Percentiles rank a stretch among this genome's conserved stretches.
Conservation (phyloP, 2,113 vertebrate genomes). For the Podocnemis expansa region DNA sequence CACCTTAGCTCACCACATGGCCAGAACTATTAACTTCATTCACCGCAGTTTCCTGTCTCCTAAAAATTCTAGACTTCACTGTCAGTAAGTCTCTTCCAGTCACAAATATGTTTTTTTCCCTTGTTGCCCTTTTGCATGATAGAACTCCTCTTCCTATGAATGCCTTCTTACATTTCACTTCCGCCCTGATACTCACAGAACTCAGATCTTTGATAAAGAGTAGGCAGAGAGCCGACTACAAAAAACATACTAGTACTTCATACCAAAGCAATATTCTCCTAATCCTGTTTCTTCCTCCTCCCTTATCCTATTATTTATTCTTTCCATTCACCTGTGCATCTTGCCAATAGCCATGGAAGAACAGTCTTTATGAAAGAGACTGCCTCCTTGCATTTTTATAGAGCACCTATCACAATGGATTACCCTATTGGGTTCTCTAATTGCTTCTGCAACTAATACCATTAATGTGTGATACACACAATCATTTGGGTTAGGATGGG, state of each 20-base stretch:
- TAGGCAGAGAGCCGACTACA: not conserved
- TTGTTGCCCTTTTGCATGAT: not conserved
- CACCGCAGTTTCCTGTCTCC: not conserved
- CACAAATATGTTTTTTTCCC: not conserved
- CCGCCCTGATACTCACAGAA: not conserved
- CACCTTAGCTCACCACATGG: not conserved
- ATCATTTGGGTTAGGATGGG: not conserved
- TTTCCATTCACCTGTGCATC: not conserved
- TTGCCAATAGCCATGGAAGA: not conserved
- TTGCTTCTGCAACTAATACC: not conserved
- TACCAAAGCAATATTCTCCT: not conserved
- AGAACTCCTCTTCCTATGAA: constrained; percentile 1
- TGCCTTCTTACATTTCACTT: constrained; percentile 38
- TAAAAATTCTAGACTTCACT: not conserved
- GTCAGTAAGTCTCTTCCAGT: not conserved
- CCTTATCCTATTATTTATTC: not conserved
- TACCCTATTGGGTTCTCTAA: not conserved
- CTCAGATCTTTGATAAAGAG: not conserved
- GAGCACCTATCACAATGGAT: not conserved
- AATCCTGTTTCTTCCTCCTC: not conserved
- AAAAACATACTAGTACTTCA: not conserved
- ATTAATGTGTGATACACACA: not conserved
- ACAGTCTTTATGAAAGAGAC: not conserved
- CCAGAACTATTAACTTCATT: not conserved
- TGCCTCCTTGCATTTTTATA: not conserved